Evolutionary conservation across 2,113 vertebrate species (phyloP), one percentile per base, ranked within the genome.

Genomic region (Ibidorhyncha struthersii): DNA sequence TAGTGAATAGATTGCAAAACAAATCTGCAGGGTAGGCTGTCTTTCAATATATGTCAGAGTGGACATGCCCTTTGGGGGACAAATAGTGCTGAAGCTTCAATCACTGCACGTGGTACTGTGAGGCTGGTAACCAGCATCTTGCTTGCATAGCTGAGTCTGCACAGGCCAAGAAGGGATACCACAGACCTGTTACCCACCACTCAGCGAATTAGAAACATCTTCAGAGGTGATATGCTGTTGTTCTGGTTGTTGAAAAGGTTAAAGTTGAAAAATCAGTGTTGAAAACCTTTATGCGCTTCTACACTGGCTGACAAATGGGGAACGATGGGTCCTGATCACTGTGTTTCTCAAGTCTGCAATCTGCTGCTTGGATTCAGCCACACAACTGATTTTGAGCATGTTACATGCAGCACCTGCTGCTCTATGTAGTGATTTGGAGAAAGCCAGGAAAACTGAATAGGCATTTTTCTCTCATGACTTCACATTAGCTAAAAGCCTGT

Each of bases 401-500:
- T 80, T 93, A 47, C 47, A 85, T 20, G 38, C 76, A 95, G 86
- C 97, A 98, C 95, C 96, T 97, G 96, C 91, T 96, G 61, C 49
- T 95, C 95, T 93, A 11, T 66, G 32, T n/a, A 82, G 36, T 9
- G 4, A 89, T 80, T 53, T 80, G 52, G 96, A 93, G 81, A 89
- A 79, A 96, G 93, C 69, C 53, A 93, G 86, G 74, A 47, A 85
- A 74, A 80, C 67, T 65, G 58, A 94, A 90, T 47, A 30, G n/a
- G 76, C 90, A 97, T 97, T 97, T 95, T 96, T 97, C 96, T 93
- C 83, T 94, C 16, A 11, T 98, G 95, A 97, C 70, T 96, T 98
- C 96, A 97, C 79, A 36, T 71, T 59, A 93, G 93, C 61, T 90
- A 83, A 94, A 96, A 96, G 52, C 67, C 41, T 82, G 40, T 67